Evolutionary conservation across 2,888 invertebrate species (phyloP).

Genomic region (Morpho deidamia): DNA sequence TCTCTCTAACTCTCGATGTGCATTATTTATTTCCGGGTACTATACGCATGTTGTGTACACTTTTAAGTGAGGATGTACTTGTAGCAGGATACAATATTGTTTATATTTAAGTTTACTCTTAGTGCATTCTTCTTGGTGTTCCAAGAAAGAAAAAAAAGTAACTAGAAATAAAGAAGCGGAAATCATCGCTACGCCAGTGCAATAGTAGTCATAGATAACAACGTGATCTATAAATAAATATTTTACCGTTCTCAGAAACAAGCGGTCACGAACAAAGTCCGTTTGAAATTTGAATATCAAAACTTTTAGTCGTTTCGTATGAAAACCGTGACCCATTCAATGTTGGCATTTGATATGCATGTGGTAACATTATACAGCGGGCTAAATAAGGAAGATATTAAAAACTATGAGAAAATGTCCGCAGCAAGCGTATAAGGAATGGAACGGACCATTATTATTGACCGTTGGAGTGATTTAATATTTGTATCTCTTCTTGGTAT

Average conservation of each 20-base stretch:
- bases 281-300: slow-evolving; percentile 23
- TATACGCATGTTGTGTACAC: too few relatives aligned
- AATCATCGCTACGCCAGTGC: too few relatives aligned
- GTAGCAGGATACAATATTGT: too few relatives aligned
- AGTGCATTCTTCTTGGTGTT: too few relatives aligned
- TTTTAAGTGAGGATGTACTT: too few relatives aligned
- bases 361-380: slow-evolving; percentile 15
- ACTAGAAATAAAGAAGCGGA: too few relatives aligned
- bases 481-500: neutral
- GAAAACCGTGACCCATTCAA: slow-evolving; percentile 23
- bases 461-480: slow-evolving; percentile 1
- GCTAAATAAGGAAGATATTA: slow-evolving; percentile 23
- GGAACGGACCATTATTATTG: slow-evolving; percentile 10
- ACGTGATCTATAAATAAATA: slow-evolving; percentile 22
- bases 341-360: slow-evolving; percentile 21
- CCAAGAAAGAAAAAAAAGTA: too few relatives aligned
- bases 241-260: slow-evolving; percentile 24
- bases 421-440: slow-evolving; percentile 13
- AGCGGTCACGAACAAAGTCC: slow-evolving; percentile 20
- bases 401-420: slow-evolving; percentile 18
- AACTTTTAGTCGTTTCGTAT: slow-evolving; percentile 13
- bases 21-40: too few relatives aligned
- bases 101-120: too few relatives aligned
- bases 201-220: neutral
- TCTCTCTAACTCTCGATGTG: too few relatives aligned